Percentiles rank a stretch among this genome's conserved stretches.
These are phyloP conservation scores for Sylvicola fuscatus DNA, from an alignment of 2,888 invertebrate genomes.

Conservation along the genomic window DNA sequence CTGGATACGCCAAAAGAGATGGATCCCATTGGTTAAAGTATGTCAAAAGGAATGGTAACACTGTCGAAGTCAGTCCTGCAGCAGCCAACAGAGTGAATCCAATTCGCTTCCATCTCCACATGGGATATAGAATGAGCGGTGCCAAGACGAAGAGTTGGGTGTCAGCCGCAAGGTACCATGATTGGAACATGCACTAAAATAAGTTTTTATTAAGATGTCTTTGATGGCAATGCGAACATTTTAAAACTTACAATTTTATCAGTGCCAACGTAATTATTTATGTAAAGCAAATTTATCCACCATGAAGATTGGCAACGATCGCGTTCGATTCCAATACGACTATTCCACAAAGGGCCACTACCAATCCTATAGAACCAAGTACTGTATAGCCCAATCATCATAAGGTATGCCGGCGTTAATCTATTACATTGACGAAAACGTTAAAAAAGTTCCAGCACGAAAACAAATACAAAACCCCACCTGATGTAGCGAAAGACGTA, in stretches of 20 bases:
- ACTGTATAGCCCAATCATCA: conserved; percentile 50
- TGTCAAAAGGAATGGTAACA: conserved; percentile 36
- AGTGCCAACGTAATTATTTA: conserved; percentile 50
- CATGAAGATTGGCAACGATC: conserved; percentile 41
- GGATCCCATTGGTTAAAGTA: conserved; percentile 39
- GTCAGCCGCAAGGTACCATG: conserved; percentile 36
- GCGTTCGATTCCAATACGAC: conserved; percentile 31
- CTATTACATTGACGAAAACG: conserved; percentile 24
- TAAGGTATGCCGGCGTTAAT: conserved; percentile 51
- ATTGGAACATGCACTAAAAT: conserved; percentile 31
- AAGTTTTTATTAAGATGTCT: neutral
- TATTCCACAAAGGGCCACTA: conserved; percentile 54
- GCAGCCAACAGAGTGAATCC: conserved; percentile 32
- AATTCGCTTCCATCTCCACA: conserved; percentile 39
- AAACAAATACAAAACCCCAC: conserved; percentile 27
- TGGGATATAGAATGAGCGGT: conserved; percentile 41
- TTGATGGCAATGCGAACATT: too few relatives aligned
- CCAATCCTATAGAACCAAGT: conserved; percentile 48
- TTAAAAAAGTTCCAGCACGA: conserved; percentile 3
- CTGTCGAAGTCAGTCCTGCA: conserved; percentile 28
- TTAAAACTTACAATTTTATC: conserved; percentile 23
- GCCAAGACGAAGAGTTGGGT: conserved; percentile 45
- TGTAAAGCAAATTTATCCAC: conserved; percentile 54
- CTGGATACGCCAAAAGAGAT: conserved; percentile 41
- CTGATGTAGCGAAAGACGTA: conserved; percentile 47